A percentile compares a stretch with the other conserved stretches of the same genome.
phyloP scores from a whole-genome alignment of 2,888 invertebrate species.

The Adela reaumurella region DNA sequence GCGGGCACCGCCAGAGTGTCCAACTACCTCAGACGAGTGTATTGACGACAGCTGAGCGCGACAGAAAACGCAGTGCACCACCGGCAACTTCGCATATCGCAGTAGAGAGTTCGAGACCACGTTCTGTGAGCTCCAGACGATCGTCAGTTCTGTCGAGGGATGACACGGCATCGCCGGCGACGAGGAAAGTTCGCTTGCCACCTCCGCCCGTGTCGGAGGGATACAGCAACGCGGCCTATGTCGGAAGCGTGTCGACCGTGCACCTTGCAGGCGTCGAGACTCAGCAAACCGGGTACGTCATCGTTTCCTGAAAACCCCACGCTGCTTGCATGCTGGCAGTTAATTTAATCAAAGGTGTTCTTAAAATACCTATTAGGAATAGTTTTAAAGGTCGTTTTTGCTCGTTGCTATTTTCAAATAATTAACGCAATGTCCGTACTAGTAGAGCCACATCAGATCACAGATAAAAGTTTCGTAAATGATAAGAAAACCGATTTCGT shows the following conservation, averaged over 20 bases:
- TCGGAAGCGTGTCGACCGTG: conserved; percentile 28
- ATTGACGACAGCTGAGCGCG: conserved; percentile 10
- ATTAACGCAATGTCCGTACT: no score
- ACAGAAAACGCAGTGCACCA: conserved; percentile 9
- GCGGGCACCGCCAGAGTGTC: not conserved
- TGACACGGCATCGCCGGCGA: not conserved
- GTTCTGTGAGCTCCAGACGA: conserved; percentile 2
- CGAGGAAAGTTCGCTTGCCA: conserved; percentile 10
- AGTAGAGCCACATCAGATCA: no score
- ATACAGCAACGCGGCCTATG: conserved; percentile 34
- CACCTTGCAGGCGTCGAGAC: no score
- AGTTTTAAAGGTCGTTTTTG: no score
- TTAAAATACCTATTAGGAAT: no score
- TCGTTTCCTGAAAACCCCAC: no score
- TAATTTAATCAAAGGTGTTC: no score
- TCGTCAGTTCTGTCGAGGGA: not conserved
- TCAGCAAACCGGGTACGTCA: no score
- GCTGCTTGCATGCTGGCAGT: no score
- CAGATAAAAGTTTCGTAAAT: no score
- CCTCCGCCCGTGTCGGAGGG: conserved; percentile 25
- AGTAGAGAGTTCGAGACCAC: not conserved
- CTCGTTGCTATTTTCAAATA: no score
- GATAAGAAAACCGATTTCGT: no score
- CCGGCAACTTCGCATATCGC: not conserved
- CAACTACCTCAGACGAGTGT: not conserved